Conservation (phyloP, 2,888 invertebrate genomes). For the Desoria tigrina region DNA sequence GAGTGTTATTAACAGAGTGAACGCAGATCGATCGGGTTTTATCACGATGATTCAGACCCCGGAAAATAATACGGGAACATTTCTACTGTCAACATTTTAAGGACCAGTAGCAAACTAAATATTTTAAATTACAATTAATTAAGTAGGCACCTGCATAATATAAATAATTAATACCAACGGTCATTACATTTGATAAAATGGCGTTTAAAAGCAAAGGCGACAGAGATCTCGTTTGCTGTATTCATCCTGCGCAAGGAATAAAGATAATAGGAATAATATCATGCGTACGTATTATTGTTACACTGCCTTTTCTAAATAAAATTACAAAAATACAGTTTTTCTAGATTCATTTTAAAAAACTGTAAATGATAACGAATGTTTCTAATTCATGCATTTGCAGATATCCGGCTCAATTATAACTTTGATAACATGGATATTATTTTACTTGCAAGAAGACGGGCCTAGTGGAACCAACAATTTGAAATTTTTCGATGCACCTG, state of each 20-base stretch:
- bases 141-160: too few species aligned
- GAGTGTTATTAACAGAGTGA: slow-evolving; percentile 16
- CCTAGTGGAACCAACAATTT: slow-evolving; percentile 11
- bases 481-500: slow-evolving; percentile 8
- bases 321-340: neutral
- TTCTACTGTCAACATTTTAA: too few species aligned
- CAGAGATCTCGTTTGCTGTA: slow-evolving; percentile 14
- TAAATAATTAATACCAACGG: too few species aligned
- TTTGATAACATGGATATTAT: slow-evolving; percentile 28
- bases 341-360: too few species aligned
- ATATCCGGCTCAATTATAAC: slow-evolving; percentile 37
- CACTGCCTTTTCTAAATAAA: neutral
- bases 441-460: slow-evolving; percentile 2
- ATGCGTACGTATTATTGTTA: slow-evolving; percentile 20
- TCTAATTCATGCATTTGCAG: slow-evolving; percentile 14
- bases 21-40: too few species aligned
- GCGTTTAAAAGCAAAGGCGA: too few species aligned
- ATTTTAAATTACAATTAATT: too few species aligned
- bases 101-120: too few species aligned
- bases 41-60: neutral
- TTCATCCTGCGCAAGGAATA: slow-evolving; percentile 16
- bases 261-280: slow-evolving; percentile 24
- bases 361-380: slow-evolving; percentile 17
- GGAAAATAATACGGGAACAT: neutral
- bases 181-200: slow-evolving; percentile 4